Conservation (phyloP, 2,888 invertebrate genomes). For the Tachina lurida region DNA sequence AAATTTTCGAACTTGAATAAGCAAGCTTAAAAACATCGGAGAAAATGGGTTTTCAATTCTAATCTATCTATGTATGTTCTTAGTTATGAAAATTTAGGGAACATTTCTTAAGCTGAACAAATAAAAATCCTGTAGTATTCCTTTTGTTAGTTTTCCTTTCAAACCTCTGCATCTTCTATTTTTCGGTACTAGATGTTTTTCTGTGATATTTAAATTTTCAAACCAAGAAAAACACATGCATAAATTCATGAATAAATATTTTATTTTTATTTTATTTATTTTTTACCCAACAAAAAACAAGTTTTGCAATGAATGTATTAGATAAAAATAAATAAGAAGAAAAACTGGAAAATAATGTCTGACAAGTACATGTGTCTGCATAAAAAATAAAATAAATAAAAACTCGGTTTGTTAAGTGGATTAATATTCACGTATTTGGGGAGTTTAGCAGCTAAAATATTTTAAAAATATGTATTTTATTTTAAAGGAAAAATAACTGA, state of each 20-base stretch:
- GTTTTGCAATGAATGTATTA: conserved; percentile 6
- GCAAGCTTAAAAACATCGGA: background rate
- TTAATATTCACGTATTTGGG: conserved; percentile 22
- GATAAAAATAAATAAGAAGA: conserved; percentile 1
- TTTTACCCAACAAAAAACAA: background rate
- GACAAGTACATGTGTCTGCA: conserved; percentile 12
- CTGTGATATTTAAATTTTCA: background rate
- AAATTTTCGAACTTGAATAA: background rate
- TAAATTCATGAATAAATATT: conserved; percentile 8
- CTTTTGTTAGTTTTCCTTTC: background rate
- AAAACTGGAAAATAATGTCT: conserved; percentile 10
- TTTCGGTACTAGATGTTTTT: background rate
- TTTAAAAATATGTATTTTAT: background rate
- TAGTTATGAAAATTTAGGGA: background rate
- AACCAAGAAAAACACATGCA: background rate
- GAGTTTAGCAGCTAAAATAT: conserved; percentile 19
- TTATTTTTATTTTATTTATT: background rate
- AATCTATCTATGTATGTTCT: too few species aligned
- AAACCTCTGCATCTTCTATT: background rate
- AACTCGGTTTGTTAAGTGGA: conserved; percentile 27
- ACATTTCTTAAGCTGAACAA: background rate
- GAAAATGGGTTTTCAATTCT: too few species aligned
- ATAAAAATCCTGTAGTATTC: background rate
- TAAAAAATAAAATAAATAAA: conserved; percentile 6
- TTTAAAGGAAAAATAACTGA: background rate